A percentile compares a stretch with the other conserved stretches of the same genome.
Conservation (phyloP, 2,113 vertebrate genomes). For the Shinisaurus crocodilurus region DNA sequence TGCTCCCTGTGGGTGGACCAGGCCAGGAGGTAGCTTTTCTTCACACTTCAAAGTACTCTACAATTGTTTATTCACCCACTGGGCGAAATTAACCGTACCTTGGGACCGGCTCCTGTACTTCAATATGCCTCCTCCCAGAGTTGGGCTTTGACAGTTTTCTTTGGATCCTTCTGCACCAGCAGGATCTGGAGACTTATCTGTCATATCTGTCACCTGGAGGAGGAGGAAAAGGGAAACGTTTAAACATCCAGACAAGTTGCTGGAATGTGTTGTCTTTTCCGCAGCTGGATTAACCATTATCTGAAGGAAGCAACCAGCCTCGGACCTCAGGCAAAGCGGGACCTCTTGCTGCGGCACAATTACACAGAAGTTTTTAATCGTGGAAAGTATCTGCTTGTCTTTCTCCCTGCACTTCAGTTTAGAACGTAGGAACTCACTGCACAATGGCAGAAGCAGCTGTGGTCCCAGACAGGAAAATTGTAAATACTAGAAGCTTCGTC, state of each 20-base stretch:
- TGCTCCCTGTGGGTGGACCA: not conserved
- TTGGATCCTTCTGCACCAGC: conserved; percentile 74
- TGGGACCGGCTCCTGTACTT: conserved; percentile 89
- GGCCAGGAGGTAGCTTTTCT: not conserved
- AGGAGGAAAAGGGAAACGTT: not conserved
- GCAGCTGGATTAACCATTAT: not conserved
- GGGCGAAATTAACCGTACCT: conserved; percentile 72
- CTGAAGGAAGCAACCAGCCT: not conserved
- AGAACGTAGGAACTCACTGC: not conserved
- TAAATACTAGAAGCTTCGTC: not conserved
- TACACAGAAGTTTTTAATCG: not conserved
- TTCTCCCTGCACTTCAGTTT: not conserved
- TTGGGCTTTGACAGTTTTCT: conserved; percentile 81
- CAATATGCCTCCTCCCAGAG: conserved; percentile 76
- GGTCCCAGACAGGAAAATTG: not conserved
- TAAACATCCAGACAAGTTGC: not conserved
- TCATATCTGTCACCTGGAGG: conserved; percentile 79
- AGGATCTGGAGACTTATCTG: conserved; percentile 80
- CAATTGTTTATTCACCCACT: not conserved
- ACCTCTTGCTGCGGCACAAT: not conserved
- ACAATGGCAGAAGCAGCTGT: not conserved
- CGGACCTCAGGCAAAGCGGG: not conserved
- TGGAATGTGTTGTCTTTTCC: conserved; percentile 9
- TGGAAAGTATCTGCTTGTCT: not conserved
- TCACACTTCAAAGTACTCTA: not conserved